Evolutionary conservation across 2,113 vertebrate species (phyloP).

Genomic region (Pao palembangensis): DNA sequence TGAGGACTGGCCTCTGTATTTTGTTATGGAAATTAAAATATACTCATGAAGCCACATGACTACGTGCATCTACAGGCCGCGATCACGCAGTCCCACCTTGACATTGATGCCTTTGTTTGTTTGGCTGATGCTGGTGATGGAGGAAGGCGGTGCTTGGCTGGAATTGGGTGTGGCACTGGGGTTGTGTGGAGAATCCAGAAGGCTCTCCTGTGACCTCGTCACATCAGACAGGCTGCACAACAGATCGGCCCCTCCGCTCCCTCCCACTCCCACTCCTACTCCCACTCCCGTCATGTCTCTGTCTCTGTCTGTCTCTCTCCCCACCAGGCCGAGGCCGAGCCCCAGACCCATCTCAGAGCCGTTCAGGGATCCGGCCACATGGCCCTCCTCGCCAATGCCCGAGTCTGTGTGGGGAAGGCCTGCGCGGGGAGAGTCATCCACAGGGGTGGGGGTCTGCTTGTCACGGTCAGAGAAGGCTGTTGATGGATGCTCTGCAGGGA

Average conservation of each 20-base stretch:
- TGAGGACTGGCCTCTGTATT: no score
- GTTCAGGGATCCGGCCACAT: constrained; percentile 85
- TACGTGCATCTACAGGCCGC: no score
- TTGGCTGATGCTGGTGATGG: constrained; percentile 96
- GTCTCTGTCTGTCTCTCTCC: constrained; percentile 67
- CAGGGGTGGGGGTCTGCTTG: constrained; percentile 84
- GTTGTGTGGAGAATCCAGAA: constrained; percentile 84
- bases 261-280: constrained; percentile 33
- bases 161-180: constrained; percentile 54
- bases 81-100: constrained; percentile 63
- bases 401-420: constrained; percentile 97
- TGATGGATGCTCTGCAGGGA: constrained; percentile 82
- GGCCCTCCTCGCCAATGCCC: constrained; percentile 91
- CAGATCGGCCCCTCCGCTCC: constrained; percentile 74
- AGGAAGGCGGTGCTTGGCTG: constrained; percentile 83
- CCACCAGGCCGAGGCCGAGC: constrained; percentile 66
- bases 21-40: no score
- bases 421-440: constrained; percentile 86
- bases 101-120: constrained; percentile 96
- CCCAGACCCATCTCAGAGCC: constrained; percentile 86
- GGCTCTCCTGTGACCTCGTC: constrained; percentile 91
- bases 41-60: no score
- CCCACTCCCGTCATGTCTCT: constrained; percentile 48
- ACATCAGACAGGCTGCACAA: constrained; percentile 91
- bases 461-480: constrained; percentile 82